Percentiles rank a stretch among this genome's conserved stretches.
These are phyloP conservation scores for Andrena haemorrhoa DNA, from an alignment of 2,888 invertebrate genomes.

Conservation along the genomic window DNA sequence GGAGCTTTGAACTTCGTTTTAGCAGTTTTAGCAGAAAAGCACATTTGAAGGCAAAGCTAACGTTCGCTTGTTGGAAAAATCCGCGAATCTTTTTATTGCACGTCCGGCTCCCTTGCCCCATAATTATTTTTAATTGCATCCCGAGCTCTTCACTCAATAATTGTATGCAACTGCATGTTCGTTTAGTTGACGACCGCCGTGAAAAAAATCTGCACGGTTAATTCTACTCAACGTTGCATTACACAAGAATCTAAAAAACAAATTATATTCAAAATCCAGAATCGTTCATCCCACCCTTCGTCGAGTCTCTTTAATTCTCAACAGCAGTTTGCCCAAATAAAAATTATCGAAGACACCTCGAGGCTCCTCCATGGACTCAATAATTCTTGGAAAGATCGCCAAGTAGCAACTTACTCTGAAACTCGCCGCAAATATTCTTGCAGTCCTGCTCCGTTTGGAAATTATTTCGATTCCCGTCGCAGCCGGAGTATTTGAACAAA, in stretches of 20 bases:
- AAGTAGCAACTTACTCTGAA: slow-evolving; percentile 84
- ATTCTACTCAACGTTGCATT: too few species aligned
- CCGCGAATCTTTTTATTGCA: not conserved
- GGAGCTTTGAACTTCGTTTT: too few species aligned
- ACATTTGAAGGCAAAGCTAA: too few species aligned
- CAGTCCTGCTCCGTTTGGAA: slow-evolving; percentile 92
- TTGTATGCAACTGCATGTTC: not conserved
- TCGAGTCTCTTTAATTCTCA: not conserved
- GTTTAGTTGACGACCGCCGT: not conserved
- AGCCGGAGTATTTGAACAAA: slow-evolving; percentile 95
- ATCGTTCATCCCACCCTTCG: not conserved
- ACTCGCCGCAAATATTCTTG: slow-evolving; percentile 87
- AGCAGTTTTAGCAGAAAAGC: too few species aligned
- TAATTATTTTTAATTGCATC: not conserved
- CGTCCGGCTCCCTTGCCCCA: not conserved
- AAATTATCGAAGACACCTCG: too few species aligned
- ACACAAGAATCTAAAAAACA: too few species aligned
- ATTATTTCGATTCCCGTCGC: slow-evolving; percentile 95
- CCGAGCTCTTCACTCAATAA: not conserved
- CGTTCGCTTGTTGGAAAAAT: not conserved
- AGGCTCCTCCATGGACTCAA: too few species aligned
- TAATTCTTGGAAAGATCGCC: too few species aligned
- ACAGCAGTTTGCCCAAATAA: not conserved
- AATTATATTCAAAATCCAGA: too few species aligned
- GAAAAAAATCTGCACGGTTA: too few species aligned